phyloP scores from a whole-genome alignment of 2,113 vertebrate species.

The Myotis yumanensis region DNA sequence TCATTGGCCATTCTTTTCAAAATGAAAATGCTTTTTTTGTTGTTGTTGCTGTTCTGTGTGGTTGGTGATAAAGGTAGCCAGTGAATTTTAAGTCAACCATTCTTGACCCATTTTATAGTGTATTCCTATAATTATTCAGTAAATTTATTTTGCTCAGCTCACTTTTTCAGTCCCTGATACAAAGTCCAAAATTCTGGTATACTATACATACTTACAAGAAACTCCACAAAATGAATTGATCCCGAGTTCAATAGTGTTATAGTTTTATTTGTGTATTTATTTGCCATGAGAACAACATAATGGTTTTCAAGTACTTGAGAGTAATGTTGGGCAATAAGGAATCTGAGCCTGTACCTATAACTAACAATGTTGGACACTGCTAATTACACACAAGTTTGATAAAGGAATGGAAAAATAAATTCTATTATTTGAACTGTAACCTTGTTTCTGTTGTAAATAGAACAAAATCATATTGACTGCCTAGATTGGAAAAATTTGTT shows the following conservation, averaged over 20 bases:
- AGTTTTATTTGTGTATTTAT: not conserved
- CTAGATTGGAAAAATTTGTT: not conserved
- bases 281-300: not conserved
- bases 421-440: not conserved
- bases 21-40: not conserved
- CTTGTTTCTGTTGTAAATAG: not conserved
- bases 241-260: not conserved
- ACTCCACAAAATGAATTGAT: not conserved
- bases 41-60: not conserved
- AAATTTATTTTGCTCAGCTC: not conserved
- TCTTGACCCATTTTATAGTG: not conserved
- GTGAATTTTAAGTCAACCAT: not conserved
- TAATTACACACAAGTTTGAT: not conserved
- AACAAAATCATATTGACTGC: not conserved
- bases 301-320: not conserved
- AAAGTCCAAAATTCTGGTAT: not conserved
- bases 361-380: not conserved
- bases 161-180: not conserved
- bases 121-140: constrained; percentile 2
- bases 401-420: not conserved
- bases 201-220: not conserved
- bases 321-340: not conserved
- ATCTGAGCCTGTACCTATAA: not conserved
- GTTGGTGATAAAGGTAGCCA: not conserved
- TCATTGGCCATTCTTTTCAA: not conserved